Evolutionary conservation across 2,888 invertebrate genomes (phyloP), one percentile per base, ranked within the genome.

Genomic region (Pinctada fucata): DNA sequence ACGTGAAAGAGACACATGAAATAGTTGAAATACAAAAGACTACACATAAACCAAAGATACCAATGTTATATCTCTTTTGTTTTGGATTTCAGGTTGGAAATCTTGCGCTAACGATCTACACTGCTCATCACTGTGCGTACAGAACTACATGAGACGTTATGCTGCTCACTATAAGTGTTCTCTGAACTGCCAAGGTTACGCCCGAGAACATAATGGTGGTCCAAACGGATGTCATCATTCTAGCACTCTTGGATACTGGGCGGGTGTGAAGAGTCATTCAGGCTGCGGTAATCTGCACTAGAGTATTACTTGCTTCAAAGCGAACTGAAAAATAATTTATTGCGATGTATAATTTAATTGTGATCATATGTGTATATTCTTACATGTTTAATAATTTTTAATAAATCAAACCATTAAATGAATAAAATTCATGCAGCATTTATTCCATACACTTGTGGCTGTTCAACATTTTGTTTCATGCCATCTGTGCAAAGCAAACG

Each of bases 171-270:
- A 87, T 52, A 81, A 82, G 4, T 82, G 86, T 45, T 74, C 86
- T 0, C 81, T 82, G 2, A 87, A 86, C 8, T 89, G 90, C 76
- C 83, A 89, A 74, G 85, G 86, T 67, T 90, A 85, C 79, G 88
- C 89, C 47, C 81, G 86, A n/a, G 86, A 89, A 16, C 90, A 90
- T 77, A 90, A 90, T 77, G 90, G 88, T 3, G 90, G 89, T 16
- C 90, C 90, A 2, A 75, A 71, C 4, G 90, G 90, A 4, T 90
- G 90, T 64, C 79, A 72, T n/a, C 72, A 81, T 47, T 47, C 79
- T 0, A 73, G 47, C 70, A 89, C 87, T 0, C 65, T 84, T 8
- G 78, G 79, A 4, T 89, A 88, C 80, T 89, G 89, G 88, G n/a
- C 48, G 1, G 58, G 67, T 31, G 52, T 75, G 8, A 6, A 58